Conservation (phyloP, 2,797 vertebrate species). For the Mergus octosetaceus region DNA sequence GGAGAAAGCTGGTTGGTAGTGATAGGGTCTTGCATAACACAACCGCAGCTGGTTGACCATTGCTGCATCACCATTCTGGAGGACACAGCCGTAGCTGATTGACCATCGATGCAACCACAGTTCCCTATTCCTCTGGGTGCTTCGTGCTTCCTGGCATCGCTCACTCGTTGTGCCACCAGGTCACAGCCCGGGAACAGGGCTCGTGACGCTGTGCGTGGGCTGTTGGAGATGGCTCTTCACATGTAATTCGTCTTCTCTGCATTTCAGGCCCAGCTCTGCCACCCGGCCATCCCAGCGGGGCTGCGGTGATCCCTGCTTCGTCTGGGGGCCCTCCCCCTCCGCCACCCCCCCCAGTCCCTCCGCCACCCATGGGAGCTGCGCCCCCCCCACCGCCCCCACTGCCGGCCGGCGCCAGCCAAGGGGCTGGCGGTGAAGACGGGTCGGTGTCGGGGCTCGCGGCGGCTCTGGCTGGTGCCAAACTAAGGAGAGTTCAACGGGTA, state of each 20-base stretch:
- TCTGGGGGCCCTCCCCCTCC: slow-evolving; percentile 88
- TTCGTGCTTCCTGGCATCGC: background rate
- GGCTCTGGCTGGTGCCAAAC: slow-evolving; percentile 96
- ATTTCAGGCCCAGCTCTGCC: slow-evolving; percentile 87
- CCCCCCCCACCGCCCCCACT: slow-evolving; percentile 83
- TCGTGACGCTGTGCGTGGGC: accelerated
- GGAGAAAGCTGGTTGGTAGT: background rate
- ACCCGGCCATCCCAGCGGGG: slow-evolving; percentile 87
- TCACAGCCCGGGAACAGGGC: accelerated
- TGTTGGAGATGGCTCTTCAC: accelerated
- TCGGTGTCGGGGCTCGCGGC: slow-evolving; percentile 92
- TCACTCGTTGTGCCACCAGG: background rate
- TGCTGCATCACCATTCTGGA: background rate
- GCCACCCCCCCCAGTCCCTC: slow-evolving; percentile 82
- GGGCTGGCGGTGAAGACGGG: slow-evolving; percentile 78
- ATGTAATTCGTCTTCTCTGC: background rate
- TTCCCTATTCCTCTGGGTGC: background rate
- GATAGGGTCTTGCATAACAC: background rate
- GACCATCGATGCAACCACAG: background rate
- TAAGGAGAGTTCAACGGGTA: slow-evolving; percentile 95
- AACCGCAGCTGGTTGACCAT: background rate
- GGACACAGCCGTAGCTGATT: too few species aligned
- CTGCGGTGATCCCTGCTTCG: slow-evolving; percentile 78
- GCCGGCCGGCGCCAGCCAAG: slow-evolving; percentile 82
- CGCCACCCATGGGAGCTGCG: slow-evolving; percentile 78